Conservation (phyloP, 2,888 invertebrate species). For the Taphrorychus bicolor region DNA sequence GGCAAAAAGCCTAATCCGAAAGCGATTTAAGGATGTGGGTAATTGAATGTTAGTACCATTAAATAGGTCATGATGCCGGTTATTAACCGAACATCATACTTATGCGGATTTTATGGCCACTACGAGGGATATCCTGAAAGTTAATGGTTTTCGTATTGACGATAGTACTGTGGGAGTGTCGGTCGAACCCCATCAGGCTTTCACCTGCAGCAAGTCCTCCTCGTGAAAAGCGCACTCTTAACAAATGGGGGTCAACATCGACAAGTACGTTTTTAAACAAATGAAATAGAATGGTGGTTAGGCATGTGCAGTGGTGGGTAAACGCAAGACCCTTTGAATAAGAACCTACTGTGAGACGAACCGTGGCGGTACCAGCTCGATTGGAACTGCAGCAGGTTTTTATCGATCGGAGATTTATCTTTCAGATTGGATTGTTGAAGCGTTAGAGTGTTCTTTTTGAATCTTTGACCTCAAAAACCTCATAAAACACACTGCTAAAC, state of each 20-base stretch:
- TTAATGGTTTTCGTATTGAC: background rate
- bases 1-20: conserved; percentile 7
- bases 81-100: conserved; percentile 16
- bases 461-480: background rate
- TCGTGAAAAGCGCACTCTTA: background rate
- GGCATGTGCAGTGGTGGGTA: conserved; percentile 1
- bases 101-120: background rate
- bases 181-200: no score
- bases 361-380: conserved; percentile 7
- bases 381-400: conserved; percentile 6
- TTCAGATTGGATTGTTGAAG: background rate
- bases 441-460: background rate
- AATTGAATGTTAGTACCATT: conserved; percentile 17
- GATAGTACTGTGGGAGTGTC: background rate
- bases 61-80: conserved; percentile 16
- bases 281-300: background rate
- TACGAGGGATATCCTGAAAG: conserved; percentile 4
- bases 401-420: background rate
- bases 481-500: no score
- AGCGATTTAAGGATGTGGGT: conserved; percentile 18
- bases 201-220: background rate
- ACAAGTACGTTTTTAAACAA: background rate
- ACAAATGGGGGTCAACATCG: background rate
- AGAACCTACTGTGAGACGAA: background rate
- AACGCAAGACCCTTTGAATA: background rate